Evolutionary conservation across 2,113 vertebrate genomes (phyloP).

Genomic region (Cryptomyrus ogoouensis): DNA sequence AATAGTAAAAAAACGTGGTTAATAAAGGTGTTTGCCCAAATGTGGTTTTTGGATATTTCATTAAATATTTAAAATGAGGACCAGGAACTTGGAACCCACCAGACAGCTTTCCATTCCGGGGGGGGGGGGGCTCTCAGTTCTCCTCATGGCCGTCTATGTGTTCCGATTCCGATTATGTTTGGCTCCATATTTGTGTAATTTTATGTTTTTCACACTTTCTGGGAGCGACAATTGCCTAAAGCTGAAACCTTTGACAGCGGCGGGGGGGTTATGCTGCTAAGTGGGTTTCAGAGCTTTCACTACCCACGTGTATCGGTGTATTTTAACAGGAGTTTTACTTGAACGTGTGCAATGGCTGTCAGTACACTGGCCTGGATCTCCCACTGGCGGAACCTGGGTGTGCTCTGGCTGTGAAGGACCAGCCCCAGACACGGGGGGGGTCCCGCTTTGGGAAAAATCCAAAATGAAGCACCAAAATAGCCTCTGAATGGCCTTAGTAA

Average conservation of each 20-base stretch:
- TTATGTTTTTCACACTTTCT: not conserved
- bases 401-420: not conserved
- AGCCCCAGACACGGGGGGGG: not conserved
- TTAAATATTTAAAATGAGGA: slow-evolving; percentile 23
- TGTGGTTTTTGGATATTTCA: slow-evolving; percentile 36
- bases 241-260: not conserved
- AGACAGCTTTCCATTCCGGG: not conserved
- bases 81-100: not conserved
- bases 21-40: slow-evolving; percentile 45
- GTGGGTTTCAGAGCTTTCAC: not conserved
- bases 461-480: not conserved
- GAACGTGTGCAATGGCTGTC: not conserved
- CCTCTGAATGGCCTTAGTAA: not conserved
- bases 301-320: no score
- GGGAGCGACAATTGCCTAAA: not conserved
- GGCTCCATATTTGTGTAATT: not conserved
- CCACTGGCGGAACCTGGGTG: not conserved
- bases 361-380: not conserved
- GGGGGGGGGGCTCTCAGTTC: not conserved
- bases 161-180: not conserved
- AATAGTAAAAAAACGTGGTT: slow-evolving; percentile 44
- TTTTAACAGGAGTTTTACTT: not conserved
- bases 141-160: not conserved
- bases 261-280: not conserved
- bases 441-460: not conserved